A percentile compares a stretch with the other conserved stretches of the same genome.
Evolutionary conservation across 1,140 invertebrate species (phyloP).

Genomic region (Cotesia vestalis): DNA sequence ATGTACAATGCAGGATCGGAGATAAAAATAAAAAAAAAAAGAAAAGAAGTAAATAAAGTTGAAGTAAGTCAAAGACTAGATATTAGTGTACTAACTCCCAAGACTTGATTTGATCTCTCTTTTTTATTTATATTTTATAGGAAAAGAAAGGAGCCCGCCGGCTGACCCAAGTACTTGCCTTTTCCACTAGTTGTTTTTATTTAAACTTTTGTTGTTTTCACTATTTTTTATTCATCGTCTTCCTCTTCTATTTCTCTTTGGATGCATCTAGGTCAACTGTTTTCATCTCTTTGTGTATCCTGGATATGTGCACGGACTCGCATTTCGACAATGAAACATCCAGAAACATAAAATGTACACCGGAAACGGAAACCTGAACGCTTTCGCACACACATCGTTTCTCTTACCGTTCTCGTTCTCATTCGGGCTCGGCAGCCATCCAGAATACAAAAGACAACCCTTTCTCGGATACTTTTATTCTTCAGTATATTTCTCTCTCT

Average conservation of each 20-base stretch:
- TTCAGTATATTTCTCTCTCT: background rate
- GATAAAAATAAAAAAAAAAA: background rate
- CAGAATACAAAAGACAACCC: slow-evolving; percentile 43
- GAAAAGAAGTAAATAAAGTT: background rate
- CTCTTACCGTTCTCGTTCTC: slow-evolving; percentile 9
- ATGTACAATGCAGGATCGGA: background rate
- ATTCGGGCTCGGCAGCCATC: slow-evolving; percentile 42
- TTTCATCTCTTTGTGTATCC: slow-evolving; percentile 44
- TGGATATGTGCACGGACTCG: slow-evolving; percentile 38
- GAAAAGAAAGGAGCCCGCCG: background rate
- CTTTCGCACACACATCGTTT: slow-evolving; percentile 36
- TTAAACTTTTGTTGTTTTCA: slow-evolving; percentile 12
- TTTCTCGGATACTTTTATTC: slow-evolving; percentile 20
- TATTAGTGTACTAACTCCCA: background rate
- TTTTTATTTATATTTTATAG: background rate
- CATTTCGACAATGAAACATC: slow-evolving; percentile 52
- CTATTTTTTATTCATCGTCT: background rate
- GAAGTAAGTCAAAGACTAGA: background rate
- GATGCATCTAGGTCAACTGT: slow-evolving; percentile 45
- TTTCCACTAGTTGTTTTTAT: background rate
- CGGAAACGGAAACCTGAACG: slow-evolving; percentile 51
- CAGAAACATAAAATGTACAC: slow-evolving; percentile 48
- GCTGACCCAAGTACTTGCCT: slow-evolving; percentile 19
- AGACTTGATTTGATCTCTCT: background rate
- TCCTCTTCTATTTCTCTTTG: slow-evolving; percentile 14